Percentiles rank a stretch among this genome's conserved stretches.
These are phyloP conservation scores for Spea bombifrons DNA, from an alignment of 2,113 vertebrate genomes.

Conservation along the genomic window DNA sequence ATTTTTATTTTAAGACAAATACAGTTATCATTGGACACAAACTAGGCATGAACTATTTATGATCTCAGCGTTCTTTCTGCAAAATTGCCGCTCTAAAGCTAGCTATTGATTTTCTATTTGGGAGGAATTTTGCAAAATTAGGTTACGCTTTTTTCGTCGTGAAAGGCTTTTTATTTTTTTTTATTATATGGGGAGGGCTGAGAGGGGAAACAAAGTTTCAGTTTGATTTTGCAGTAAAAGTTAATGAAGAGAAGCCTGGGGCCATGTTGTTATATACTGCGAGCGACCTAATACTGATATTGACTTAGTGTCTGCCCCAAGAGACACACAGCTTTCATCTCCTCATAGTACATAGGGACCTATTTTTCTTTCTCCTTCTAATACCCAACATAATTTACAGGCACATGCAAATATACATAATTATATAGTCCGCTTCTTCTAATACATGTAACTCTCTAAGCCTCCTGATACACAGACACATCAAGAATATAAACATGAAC, in stretches of 20 bases:
- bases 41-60: slow-evolving; percentile 49
- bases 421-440: too few species aligned
- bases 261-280: slow-evolving; percentile 26
- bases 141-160: slow-evolving; percentile 40
- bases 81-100: slow-evolving; percentile 42
- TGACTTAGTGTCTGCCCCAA: neutral
- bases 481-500: too few species aligned
- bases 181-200: slow-evolving; percentile 35
- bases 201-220: slow-evolving; percentile 40
- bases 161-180: slow-evolving; percentile 35
- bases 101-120: slow-evolving; percentile 49
- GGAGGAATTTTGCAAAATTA: slow-evolving; percentile 50
- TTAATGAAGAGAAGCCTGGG: slow-evolving; percentile 35
- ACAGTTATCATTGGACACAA: slow-evolving; percentile 49
- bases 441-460: too few species aligned
- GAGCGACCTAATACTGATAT: slow-evolving; percentile 10
- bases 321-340: neutral
- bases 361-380: too few species aligned
- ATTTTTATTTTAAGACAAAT: slow-evolving; percentile 50
- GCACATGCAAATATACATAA: too few species aligned
- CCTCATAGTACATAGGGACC: too few species aligned
- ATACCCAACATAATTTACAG: too few species aligned
- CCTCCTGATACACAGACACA: too few species aligned
- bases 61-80: slow-evolving; percentile 39
- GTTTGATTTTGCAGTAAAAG: slow-evolving; percentile 46